Evolutionary conservation across 2,888 invertebrate species (phyloP), one percentile per base, ranked within the genome.

Genomic region (Latrodectus elegans): DNA sequence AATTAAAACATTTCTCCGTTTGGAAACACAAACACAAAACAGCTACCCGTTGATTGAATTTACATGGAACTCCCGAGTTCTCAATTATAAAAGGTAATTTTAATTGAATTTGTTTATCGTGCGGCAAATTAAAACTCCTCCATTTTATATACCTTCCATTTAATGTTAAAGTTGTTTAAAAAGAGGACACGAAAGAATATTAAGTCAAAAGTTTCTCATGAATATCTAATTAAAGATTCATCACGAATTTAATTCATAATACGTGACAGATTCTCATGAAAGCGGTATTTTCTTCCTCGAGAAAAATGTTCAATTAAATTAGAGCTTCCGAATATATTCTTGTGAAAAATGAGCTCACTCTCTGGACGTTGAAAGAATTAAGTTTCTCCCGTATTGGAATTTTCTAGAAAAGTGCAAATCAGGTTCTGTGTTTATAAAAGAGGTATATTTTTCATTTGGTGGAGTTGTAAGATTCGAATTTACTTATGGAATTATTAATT

Each of bases 271-370:
- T 60, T 60, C 60, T 60, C 60, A 12, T 60, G 60, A 11, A 60
- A 60, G n/a, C n/a, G 60, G 60, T 12, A n/a, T 60, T 60, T 60
- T 60, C 10, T 60, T 60, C n/a, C 14, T 60, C 14, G n/a, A 60
- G 60, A 60, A 60, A 60, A 60, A 60, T 60, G 60, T 60, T 60
- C 60, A 60, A 60, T 60, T 60, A 60, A 60, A 60, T 60, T 60
- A 60, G 60, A 12, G 60, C 60, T 60, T n/a, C 38, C 38, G 38
- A 60, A n/a, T 60, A 11, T 60, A 60, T 60, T 60, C 60, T 38
- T 60, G 60, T 60, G 60, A 60, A 60, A 60, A 60, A 60, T 60
- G 60, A n/a, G 60, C 14, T n/a, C n/a, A 4, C 60, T 60, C 60
- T 15, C 1, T 15, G 60, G 60, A 60, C 38, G 38, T 6, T 38